Conservation (phyloP, 2,888 invertebrate genomes). For the Ceraclea dissimilis region DNA sequence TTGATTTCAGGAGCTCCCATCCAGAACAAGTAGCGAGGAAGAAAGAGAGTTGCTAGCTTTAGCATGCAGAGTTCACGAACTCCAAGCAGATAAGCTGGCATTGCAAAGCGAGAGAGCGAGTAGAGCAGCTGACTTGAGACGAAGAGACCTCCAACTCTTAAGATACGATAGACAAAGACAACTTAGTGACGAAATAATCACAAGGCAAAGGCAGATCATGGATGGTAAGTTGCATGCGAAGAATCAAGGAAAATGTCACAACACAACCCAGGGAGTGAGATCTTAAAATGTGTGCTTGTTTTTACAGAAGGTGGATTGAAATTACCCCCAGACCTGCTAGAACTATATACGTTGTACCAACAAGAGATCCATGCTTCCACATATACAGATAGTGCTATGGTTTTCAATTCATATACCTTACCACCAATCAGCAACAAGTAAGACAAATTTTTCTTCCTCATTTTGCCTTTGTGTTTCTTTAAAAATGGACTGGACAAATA, state of each 20-base stretch:
- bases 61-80: conserved; percentile 85
- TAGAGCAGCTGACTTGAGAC: conserved; percentile 76
- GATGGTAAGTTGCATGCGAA: conserved; percentile 57
- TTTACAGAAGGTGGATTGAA: conserved; percentile 57
- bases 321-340: conserved; percentile 67
- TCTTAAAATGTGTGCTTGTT: not conserved
- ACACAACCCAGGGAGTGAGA: too few relatives aligned
- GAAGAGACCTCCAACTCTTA: conserved; percentile 75
- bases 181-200: conserved; percentile 87
- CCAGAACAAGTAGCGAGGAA: conserved; percentile 76
- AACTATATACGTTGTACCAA: conserved; percentile 75
- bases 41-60: conserved; percentile 83
- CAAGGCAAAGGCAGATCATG: conserved; percentile 75
- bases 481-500: not conserved
- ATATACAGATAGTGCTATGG: conserved; percentile 56
- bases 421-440: conserved; percentile 59
- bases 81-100: conserved; percentile 91
- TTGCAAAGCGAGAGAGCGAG: conserved; percentile 81
- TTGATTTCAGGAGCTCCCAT: conserved; percentile 65
- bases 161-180: conserved; percentile 77
- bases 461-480: not conserved
- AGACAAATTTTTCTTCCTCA: too few relatives aligned
- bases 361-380: conserved; percentile 82
- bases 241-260: too few relatives aligned
- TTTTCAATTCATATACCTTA: conserved; percentile 49